phyloP scores from a whole-genome alignment of 2,113 vertebrate genomes.

The Nanger granti region DNA sequence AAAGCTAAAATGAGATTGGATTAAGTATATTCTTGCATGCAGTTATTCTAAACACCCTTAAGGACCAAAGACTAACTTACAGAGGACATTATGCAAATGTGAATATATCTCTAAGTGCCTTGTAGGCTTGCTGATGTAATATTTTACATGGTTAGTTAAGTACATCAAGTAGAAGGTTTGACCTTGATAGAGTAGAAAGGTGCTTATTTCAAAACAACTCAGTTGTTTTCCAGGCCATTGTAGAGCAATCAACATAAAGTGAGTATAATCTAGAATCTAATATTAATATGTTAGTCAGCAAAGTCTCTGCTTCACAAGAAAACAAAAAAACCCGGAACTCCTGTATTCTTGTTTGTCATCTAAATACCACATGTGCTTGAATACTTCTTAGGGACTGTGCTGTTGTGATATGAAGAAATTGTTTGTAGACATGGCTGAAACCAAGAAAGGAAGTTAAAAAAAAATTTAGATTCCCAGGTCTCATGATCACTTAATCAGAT shows the following conservation, averaged over 20 bases:
- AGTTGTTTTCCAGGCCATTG: conserved; percentile 71
- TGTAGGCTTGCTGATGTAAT: conserved; percentile 88
- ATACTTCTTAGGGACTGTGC: background rate
- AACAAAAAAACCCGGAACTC: background rate
- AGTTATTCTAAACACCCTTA: conserved; percentile 98
- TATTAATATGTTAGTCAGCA: background rate
- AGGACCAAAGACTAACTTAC: conserved; percentile 93
- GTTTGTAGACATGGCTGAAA: background rate
- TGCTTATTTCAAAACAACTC: conserved; percentile 83
- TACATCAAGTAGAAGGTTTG: conserved; percentile 87
- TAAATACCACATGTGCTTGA: background rate
- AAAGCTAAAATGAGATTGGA: conserved; percentile 99
- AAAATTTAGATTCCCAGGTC: background rate
- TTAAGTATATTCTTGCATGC: conserved; percentile 99
- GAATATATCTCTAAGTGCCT: conserved; percentile 86
- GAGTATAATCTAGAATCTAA: conserved; percentile 32
- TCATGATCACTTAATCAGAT: background rate
- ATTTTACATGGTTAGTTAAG: conserved; percentile 90
- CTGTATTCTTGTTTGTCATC: background rate
- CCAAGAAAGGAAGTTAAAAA: background rate
- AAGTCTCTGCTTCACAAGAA: background rate
- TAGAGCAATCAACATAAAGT: background rate
- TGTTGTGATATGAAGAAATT: background rate
- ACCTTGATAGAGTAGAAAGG: conserved; percentile 84
- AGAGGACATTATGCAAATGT: conserved; percentile 99